Conservation (phyloP, 2,888 invertebrate species). For the Erebia epiphron region DNA sequence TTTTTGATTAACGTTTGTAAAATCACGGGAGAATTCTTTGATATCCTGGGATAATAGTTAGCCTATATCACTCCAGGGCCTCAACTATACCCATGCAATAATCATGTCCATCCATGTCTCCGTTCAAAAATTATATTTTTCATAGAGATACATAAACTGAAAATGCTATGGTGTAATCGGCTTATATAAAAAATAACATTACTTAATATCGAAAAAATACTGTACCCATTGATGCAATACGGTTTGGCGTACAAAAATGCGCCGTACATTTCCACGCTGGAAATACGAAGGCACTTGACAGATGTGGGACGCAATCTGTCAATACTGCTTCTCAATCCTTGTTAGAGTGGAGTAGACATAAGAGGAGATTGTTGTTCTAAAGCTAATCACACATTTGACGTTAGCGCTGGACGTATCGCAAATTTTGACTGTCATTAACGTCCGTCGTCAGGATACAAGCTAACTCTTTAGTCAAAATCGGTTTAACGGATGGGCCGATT, state of each 20-base stretch:
- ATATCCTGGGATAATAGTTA: too few species aligned
- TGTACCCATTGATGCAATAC: neutral
- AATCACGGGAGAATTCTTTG: too few species aligned
- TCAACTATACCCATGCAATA: too few species aligned
- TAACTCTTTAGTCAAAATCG: too few species aligned
- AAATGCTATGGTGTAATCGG: neutral
- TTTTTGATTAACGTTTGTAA: too few species aligned
- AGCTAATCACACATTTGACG: too few species aligned
- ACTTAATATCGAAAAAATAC: neutral
- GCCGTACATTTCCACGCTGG: neutral
- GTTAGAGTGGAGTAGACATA: conserved; percentile 7
- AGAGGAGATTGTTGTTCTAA: neutral
- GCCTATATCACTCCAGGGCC: too few species aligned
- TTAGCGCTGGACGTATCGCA: too few species aligned
- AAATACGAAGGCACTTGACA: conserved; percentile 20
- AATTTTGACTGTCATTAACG: too few species aligned
- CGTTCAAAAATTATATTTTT: neutral
- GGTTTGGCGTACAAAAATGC: conserved; percentile 4
- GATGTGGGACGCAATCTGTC: conserved; percentile 30
- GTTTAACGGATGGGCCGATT: too few species aligned
- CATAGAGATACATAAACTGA: neutral
- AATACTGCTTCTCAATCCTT: conserved; percentile 23
- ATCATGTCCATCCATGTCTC: too few species aligned
- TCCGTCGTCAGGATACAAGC: too few species aligned
- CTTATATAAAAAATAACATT: neutral